Base-by-base conservation (phyloP, 2,888 invertebrate genomes). In the Drosophila siamana region DNA sequence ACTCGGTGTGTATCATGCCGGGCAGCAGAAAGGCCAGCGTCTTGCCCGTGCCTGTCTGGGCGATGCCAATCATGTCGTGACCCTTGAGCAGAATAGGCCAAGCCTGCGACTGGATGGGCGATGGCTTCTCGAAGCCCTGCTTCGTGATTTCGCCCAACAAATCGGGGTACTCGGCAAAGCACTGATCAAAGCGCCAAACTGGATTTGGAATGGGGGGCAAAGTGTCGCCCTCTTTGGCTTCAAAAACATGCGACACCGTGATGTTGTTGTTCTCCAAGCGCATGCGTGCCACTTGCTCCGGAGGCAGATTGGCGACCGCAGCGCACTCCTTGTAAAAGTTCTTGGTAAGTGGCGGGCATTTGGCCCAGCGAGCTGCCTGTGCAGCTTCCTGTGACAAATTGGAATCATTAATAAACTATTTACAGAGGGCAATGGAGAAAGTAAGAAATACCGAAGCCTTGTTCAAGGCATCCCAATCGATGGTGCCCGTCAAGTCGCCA, bases 61-160 rank as follows among this genome's bases (percentile, higher is more conserved):
- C 99, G 75, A 99, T 98, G 7, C 99, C 99, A 91, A 99, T 98
- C 90, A 99, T 92, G 92, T 99, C 99, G 89, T 96, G 95, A 0
- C 99, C 99, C 86, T 95, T 95, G 41, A 99, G 92, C 0, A 99
- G 93, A 67, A 99, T 94, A 1, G 99, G 99, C 99, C 99, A 99
- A 0, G 97, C 96, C 92, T 98, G 98, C 66, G 95, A 93, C 92
- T 99, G 98, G 84, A 99, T 98, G 0, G 98, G 98, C 0, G 97
- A 96, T 0, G 98, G 99, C 68, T 94, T 94, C 22, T 92, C 91
- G 90, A 98, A 99, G 0, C 95, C 95, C 75, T 96, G 96, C 78
- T 96, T 96, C 50, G 93, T 91, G 47, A 99, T 96, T 93, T 97
- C 96, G 0, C 92, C 93, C 72, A 98, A 89, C 56, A 99, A 95